A percentile compares a stretch with the other conserved stretches of the same genome.
These are phyloP conservation scores for Motacilla alba DNA, from an alignment of 2,113 vertebrate species.

Conservation along the genomic window DNA sequence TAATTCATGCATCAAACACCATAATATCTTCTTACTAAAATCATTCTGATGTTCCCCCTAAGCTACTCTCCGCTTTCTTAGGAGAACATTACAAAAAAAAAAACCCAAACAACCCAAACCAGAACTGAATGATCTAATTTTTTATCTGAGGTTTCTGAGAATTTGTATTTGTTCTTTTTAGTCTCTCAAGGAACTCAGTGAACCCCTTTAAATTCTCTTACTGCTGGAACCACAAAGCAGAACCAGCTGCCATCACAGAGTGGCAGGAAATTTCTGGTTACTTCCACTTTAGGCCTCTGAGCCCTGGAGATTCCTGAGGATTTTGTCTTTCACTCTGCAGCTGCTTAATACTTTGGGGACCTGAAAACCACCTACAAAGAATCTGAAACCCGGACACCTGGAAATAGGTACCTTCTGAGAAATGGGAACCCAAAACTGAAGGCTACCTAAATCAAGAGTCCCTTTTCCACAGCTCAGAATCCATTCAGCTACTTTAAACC, in stretches of 20 bases:
- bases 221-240: neutral
- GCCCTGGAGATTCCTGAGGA: neutral
- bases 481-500: neutral
- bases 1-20: neutral
- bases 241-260: neutral
- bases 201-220: neutral
- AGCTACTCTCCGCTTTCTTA: neutral
- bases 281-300: neutral
- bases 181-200: neutral
- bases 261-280: neutral
- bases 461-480: neutral
- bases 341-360: neutral
- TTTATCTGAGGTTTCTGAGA: neutral
- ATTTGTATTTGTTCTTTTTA: neutral
- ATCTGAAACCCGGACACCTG: neutral
- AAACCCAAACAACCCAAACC: neutral
- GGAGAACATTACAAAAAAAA: neutral
- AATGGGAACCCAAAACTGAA: neutral
- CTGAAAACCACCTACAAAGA: neutral
- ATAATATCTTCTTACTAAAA: neutral
- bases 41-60: neutral
- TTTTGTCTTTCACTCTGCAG: neutral
- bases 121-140: neutral
- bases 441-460: neutral
- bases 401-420: neutral